Percentiles rank a stretch among this genome's conserved stretches.
These are phyloP conservation scores for Megaceryle alcyon DNA, from an alignment of 2,797 vertebrate genomes.

Conservation along the genomic window DNA sequence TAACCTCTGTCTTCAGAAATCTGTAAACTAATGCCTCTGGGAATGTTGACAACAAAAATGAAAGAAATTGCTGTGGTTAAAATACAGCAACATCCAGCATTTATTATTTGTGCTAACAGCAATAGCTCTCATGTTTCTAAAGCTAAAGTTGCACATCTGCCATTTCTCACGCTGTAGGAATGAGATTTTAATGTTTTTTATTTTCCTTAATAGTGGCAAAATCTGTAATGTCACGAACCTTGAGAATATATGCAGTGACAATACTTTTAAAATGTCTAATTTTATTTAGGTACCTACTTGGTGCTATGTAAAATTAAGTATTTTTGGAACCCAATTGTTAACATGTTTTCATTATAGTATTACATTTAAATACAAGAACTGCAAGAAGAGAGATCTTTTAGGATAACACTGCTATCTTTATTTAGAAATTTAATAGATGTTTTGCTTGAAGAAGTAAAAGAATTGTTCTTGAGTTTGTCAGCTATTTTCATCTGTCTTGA, in stretches of 20 bases:
- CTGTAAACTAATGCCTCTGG: background rate
- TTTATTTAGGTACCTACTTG: background rate
- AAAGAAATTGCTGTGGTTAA: background rate
- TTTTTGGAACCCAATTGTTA: background rate
- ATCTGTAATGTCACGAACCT: background rate
- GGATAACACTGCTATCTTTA: background rate
- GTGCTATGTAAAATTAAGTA: background rate
- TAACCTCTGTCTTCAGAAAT: background rate
- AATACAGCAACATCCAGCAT: background rate
- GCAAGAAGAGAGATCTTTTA: background rate
- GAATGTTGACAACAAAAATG: background rate
- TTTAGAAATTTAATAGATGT: background rate
- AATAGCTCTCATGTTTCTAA: slow-evolving; percentile 1
- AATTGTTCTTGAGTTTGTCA: background rate
- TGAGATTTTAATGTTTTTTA: background rate
- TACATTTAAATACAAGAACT: background rate
- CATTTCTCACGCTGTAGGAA: slow-evolving; percentile 1
- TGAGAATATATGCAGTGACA: background rate
- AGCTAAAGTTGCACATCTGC: background rate
- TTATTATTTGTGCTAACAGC: background rate
- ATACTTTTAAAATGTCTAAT: background rate
- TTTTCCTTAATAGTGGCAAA: background rate
- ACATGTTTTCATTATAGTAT: background rate
- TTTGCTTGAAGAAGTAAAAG: background rate
- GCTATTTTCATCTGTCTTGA: background rate